phyloP scores from a whole-genome alignment of 2,113 vertebrate genomes.

The Aphelocoma coerulescens region DNA sequence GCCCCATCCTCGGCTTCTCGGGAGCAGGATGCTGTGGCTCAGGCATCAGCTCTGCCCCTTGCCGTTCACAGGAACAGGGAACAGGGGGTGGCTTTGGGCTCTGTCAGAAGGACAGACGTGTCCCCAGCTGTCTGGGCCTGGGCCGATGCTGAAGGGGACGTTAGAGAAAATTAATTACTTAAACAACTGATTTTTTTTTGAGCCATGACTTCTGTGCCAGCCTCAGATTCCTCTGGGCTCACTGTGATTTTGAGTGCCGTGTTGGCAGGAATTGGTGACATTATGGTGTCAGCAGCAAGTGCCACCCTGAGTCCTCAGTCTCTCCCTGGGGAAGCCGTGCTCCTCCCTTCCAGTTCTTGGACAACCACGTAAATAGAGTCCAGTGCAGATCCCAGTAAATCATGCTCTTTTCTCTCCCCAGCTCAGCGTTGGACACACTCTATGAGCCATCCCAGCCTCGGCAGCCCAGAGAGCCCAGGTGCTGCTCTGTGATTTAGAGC shows the following conservation, averaged over 20 bases:
- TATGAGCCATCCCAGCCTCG: background rate
- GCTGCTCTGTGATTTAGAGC: background rate
- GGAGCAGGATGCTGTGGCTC: background rate
- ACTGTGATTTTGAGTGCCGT: rapidly evolving
- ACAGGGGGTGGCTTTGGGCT: background rate
- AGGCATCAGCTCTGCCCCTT: background rate
- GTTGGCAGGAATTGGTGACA: background rate
- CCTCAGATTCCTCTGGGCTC: background rate
- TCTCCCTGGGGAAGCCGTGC: rapidly evolving
- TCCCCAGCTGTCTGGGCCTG: background rate
- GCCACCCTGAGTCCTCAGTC: background rate
- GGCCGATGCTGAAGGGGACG: background rate
- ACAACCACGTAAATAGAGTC: rapidly evolving
- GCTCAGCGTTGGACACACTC: background rate
- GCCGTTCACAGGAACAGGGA: background rate
- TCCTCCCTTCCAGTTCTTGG: background rate
- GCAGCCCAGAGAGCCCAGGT: background rate
- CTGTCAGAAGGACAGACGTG: background rate
- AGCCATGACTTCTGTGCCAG: background rate
- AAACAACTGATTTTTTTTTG: background rate
- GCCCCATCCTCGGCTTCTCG: rapidly evolving
- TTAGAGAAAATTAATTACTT: background rate
- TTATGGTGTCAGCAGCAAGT: background rate
- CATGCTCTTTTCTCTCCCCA: background rate
- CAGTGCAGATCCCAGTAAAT: background rate